Base-by-base conservation (phyloP, 2,797 vertebrate genomes). In the Propithecus deckenii region DNA sequence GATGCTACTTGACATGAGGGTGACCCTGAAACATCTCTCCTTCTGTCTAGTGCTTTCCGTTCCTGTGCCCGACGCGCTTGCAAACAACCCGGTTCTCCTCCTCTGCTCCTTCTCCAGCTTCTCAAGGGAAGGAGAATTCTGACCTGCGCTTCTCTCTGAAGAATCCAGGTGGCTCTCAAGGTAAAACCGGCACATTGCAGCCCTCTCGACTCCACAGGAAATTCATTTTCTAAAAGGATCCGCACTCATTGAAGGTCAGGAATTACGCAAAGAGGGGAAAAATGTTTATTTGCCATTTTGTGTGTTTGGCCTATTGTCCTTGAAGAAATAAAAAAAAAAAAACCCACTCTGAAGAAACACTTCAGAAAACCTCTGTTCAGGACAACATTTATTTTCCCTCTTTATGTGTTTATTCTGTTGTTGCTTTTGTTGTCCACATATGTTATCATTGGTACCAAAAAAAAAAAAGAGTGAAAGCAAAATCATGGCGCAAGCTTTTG, bases 311-410 rank as follows among this genome's bases (percentile, higher is more conserved):
- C 90, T 89, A 75, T 50, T 15, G 48, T 71, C 61, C 86, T 84
- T 61, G 50, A 52, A 59, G 61, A 85, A 86, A 72, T 52, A 23
- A 79, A 78, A 79, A 84, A 7, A 84, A 7, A 79, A 89, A 85
- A 89, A 18, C 75, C 69, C n/a, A 17, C 67, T 50, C 48, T 23
- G 3, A 46, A 84, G 78, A 88, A 89, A 84, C 65, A 78, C 75
- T 69, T 88, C 46, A 52, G 81, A 41, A 91, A 84, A 43, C 9
- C 43, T 55, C 52, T n/a, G 6, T 17, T 76, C 23, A 4, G 48
- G 38, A 81, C n/a, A 63, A 0, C 76, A 38, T 86, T 30, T 63
- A 15, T 78, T 41, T 67, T 59, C 20, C 6, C 25, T 50, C n/a
- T 6, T 13, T 46, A 7, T 10, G 32, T 55, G 59, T 35, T 38